Evolutionary conservation across 2,888 invertebrate genomes (phyloP).

Genomic region (Apantesis nais): DNA sequence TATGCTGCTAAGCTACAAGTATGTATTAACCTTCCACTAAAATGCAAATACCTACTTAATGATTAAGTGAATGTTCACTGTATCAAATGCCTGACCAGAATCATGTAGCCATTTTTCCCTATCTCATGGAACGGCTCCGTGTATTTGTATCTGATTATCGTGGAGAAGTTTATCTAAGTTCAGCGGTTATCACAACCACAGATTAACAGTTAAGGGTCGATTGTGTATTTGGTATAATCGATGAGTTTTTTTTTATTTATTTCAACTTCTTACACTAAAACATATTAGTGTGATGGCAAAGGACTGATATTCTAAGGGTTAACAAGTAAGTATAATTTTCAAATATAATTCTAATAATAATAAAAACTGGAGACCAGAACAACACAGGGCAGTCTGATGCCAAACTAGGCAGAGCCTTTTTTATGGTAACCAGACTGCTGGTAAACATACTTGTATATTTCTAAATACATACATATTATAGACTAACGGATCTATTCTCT

Average conservation of each 20-base stretch:
- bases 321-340: too few relatives aligned
- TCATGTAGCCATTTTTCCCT: constrained; percentile 7
- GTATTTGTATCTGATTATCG: constrained; percentile 57
- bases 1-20: background rate
- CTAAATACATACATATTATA: background rate
- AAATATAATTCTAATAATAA: too few relatives aligned
- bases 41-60: background rate
- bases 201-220: constrained; percentile 47
- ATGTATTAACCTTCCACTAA: background rate
- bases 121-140: constrained; percentile 27
- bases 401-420: background rate
- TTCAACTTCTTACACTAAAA: background rate
- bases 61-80: background rate
- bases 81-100: constrained; percentile 6
- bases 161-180: constrained; percentile 53
- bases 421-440: background rate
- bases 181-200: constrained; percentile 47
- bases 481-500: too few relatives aligned
- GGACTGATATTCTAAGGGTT: too few relatives aligned
- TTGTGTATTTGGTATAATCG: constrained; percentile 17
- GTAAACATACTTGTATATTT: too few relatives aligned
- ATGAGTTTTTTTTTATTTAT: background rate
- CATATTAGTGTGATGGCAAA: background rate
- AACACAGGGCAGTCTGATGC: background rate
- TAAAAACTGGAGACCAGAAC: too few relatives aligned